Conservation (phyloP, 2,888 invertebrate genomes). For the Drosophila sordidapex region DNA sequence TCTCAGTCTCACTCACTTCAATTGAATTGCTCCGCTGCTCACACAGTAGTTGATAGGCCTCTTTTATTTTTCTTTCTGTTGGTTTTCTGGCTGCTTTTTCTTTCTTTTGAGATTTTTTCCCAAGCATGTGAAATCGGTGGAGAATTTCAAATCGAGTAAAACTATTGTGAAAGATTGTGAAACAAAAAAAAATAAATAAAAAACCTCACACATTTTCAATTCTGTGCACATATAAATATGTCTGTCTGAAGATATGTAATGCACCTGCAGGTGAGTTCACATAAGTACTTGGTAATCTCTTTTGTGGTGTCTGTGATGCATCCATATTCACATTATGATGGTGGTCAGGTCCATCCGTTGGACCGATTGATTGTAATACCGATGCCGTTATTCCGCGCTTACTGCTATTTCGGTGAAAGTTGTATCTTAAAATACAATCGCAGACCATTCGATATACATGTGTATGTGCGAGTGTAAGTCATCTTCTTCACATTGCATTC, state of each 20-base stretch:
- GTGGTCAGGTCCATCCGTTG: constrained; percentile 52
- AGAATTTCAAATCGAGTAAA: constrained; percentile 48
- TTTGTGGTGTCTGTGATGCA: constrained; percentile 14
- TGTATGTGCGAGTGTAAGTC: constrained; percentile 1
- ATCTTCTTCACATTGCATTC: constrained; percentile 3
- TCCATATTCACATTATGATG: constrained; percentile 23
- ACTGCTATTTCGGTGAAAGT: constrained; percentile 67
- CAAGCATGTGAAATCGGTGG: constrained; percentile 58
- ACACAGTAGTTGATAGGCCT: constrained; percentile 65
- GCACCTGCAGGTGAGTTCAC: constrained; percentile 47
- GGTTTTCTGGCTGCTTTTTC: constrained; percentile 56
- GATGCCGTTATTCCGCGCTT: constrained; percentile 46
- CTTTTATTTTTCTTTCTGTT: constrained; percentile 22
- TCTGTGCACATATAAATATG: constrained; percentile 29
- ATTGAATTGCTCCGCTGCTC: constrained; percentile 57
- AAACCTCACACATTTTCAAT: constrained; percentile 43
- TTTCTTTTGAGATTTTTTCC: constrained; percentile 68
- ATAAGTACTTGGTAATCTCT: constrained; percentile 43
- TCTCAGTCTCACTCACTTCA: constrained; percentile 33
- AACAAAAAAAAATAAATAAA: neutral
- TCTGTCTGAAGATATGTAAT: constrained; percentile 4
- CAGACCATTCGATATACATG: constrained; percentile 19
- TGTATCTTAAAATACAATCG: constrained; percentile 44
- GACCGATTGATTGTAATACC: constrained; percentile 67
- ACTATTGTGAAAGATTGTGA: constrained; percentile 36